Base-by-base conservation (phyloP, 2,888 invertebrate genomes). In the Maniola hyperantus region DNA sequence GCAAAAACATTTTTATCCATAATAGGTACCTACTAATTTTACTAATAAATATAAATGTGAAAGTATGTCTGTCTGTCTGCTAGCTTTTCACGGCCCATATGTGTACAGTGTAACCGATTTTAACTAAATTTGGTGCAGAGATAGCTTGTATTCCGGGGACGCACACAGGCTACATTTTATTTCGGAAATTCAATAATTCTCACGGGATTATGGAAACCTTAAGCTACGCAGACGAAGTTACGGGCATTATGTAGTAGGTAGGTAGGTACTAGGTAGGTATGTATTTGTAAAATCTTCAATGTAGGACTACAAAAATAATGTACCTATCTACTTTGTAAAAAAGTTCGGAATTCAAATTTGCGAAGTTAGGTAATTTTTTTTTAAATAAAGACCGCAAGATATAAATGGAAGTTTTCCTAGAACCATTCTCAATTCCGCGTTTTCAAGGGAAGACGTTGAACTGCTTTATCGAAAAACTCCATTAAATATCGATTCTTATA, bases 371-470 rank as follows among this genome's bases (percentile, higher is more conserved):
- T 33, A 26, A 15, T 15, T 53, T 62, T 58, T 50, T 60, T 53
- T 26, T 26, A 2, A n/a, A 62, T 42, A 63, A 63, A 44, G 20
- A 54, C 54, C 33, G 63, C 63, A 10, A 54, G 63, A 34, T 63
- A 63, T 63, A 63, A 63, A 63, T 63, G 63, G 63, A 33, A 44
- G 63, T 64, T 67, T 70, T 67, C 64, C 59, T 66, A 62, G 63
- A 70, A 68, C 20, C 64, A 54, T 46, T 66, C 53, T 66, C 50
- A 59, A 71, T 71, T 71, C 70, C 70, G 70, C 66, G 50, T 68
- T 71, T 66, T 71, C 70, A 71, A 71, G 71, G 71, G 55, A 63
- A 70, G 54, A 42, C 71, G 63, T 68, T 71, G 70, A 70, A 71
- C 71, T 71, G 66, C 51, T 66, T 60, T 70, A 69, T 66, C 58